phyloP scores from a whole-genome alignment of 2,797 vertebrate genomes.

The Neosilurus mollespiculum region DNA sequence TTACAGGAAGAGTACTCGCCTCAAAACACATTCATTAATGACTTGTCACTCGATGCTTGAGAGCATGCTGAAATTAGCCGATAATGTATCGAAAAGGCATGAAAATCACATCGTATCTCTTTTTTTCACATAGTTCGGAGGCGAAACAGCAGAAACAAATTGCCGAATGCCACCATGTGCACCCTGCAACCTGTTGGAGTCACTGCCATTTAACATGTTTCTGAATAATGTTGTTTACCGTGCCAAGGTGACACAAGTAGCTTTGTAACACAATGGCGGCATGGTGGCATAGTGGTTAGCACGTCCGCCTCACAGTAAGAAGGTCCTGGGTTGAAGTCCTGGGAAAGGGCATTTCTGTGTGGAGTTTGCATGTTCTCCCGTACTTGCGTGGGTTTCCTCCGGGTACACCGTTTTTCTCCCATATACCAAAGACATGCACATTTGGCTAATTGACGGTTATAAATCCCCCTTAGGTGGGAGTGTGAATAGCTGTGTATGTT shows the following conservation, averaged over 20 bases:
- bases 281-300: too few species aligned
- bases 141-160: conserved; percentile 21
- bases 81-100: background rate
- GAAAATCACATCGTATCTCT: conserved; percentile 33
- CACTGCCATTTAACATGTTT: background rate
- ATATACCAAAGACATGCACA: too few species aligned
- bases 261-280: too few species aligned
- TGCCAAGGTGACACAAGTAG: conserved; percentile 2
- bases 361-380: too few species aligned
- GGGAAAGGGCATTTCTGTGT: too few species aligned
- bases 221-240: conserved; percentile 33
- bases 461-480: too few species aligned
- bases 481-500: too few species aligned
- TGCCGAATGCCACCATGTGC: conserved; percentile 11
- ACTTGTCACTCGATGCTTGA: background rate
- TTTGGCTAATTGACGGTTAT: too few species aligned
- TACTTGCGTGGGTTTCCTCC: too few species aligned
- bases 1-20: background rate
- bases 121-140: conserved; percentile 20
- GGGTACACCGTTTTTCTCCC: too few species aligned
- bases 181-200: conserved; percentile 30
- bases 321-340: too few species aligned
- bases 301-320: too few species aligned
- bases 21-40: conserved; percentile 36
- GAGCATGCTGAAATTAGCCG: background rate